phyloP scores from a whole-genome alignment of 2,797 vertebrate genomes.

The Lycodopsis pacificus region DNA sequence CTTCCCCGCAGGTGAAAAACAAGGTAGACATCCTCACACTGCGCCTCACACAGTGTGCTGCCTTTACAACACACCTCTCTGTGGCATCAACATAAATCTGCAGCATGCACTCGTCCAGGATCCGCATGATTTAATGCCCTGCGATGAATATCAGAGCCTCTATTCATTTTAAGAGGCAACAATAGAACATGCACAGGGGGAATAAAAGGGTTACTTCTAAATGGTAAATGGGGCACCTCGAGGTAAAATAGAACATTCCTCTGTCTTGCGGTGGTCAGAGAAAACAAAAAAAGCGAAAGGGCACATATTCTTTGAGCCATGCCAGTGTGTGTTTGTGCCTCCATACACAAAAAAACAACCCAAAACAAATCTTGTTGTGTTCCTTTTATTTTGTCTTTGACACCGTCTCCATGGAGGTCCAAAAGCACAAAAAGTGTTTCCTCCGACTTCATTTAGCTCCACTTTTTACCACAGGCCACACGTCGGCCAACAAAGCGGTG shows the following conservation, averaged over 20 bases:
- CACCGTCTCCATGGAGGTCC: slow-evolving; percentile 4
- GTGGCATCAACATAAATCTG: slow-evolving; percentile 70
- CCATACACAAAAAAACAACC: not conserved
- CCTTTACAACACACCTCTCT: slow-evolving; percentile 62
- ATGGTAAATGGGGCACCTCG: slow-evolving; percentile 56
- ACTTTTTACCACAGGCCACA: not conserved
- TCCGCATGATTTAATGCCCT: slow-evolving; percentile 53
- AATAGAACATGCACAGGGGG: slow-evolving; percentile 42
- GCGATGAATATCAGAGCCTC: slow-evolving; percentile 42
- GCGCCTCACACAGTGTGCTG: slow-evolving; percentile 23
- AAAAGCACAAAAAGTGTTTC: slow-evolving; percentile 22
- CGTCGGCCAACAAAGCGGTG: slow-evolving; percentile 18
- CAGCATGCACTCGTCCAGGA: slow-evolving; percentile 38
- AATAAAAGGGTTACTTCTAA: slow-evolving; percentile 51
- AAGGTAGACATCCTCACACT: slow-evolving; percentile 51
- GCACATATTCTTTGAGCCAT: slow-evolving; percentile 4
- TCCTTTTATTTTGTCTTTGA: slow-evolving; percentile 9
- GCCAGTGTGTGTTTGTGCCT: slow-evolving; percentile 3
- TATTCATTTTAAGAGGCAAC: slow-evolving; percentile 52
- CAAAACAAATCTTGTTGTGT: slow-evolving; percentile 3
- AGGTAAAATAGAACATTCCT: slow-evolving; percentile 49
- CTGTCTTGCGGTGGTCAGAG: slow-evolving; percentile 9
- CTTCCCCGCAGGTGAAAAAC: slow-evolving; percentile 68
- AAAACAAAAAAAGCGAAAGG: slow-evolving; percentile 42
- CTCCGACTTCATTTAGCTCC: slow-evolving; percentile 23